Base-by-base conservation (phyloP, 2,113 vertebrate species). In the Podiceps cristatus region DNA sequence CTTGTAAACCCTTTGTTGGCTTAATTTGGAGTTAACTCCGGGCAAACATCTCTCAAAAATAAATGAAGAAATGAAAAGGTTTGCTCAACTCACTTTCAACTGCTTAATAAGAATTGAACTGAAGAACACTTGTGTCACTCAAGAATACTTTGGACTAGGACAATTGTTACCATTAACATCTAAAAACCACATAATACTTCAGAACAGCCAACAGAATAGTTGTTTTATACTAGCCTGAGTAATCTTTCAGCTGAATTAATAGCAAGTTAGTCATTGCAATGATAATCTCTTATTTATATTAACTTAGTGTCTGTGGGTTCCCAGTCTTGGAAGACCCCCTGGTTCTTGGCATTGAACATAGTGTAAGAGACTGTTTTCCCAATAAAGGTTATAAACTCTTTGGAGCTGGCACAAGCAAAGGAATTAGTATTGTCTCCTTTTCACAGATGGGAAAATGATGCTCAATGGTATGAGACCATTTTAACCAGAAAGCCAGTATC, bases 11-110 rank as follows among this genome's bases (percentile, higher is more conserved):
- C 50, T 33, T 89, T 69, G 37, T 79, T 94, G 42, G 19, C 63
- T 94, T 95, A 93, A 88, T 95, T 94, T 90, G 84, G 64, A 45
- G 52, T 55, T 93, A 35, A 81, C 35, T 84, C 72, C 45, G 52
- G 63, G 64, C 16, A 88, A 78, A 56, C 12, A 69, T 55, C 76
- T 88, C 59, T 83, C 82, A 56, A 89, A 89, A 95, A 20, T 20
- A 88, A 84, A 58, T 18, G 24, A 75, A 63, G 45, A 82, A 74
- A 77, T 63, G 9, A 40, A 45, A 58, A 37, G 7, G 10, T 47
- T 80, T 76, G 40, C 44, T 96, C 55, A 62, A 20, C 10, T 74
- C 64, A 35, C 47, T 93, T 95, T 69, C n/a, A 35, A 11, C 12
- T 71, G 24, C 50, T 81, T 40, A 23, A 14, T 53, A 79, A 72